Percentiles rank a stretch among this genome's conserved stretches.
Conservation (phyloP, 2,797 vertebrate species). For the Argentina silus region DNA sequence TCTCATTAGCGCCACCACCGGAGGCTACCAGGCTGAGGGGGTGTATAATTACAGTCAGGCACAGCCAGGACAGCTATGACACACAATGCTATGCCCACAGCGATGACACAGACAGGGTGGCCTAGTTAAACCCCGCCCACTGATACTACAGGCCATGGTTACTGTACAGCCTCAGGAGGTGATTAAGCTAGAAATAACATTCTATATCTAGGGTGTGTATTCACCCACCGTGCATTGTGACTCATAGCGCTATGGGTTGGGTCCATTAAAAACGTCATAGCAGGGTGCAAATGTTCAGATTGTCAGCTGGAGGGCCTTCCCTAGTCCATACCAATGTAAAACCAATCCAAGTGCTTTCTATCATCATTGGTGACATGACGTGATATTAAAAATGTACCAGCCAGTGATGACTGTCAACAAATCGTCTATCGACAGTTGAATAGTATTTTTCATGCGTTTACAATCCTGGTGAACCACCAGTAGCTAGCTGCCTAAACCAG, state of each 20-base stretch:
- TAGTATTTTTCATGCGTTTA: too few relatives aligned
- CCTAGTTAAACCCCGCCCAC: neutral
- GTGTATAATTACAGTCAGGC: constrained; percentile 33
- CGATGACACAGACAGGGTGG: neutral
- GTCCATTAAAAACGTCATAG: neutral
- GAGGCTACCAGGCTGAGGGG: constrained; percentile 7
- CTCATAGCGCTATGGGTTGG: neutral
- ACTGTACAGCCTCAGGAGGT: neutral
- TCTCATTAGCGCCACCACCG: constrained; percentile 22
- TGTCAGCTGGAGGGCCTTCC: too few relatives aligned
- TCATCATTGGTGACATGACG: too few relatives aligned
- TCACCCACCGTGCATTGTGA: neutral
- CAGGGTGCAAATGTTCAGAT: neutral
- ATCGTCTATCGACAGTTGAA: too few relatives aligned
- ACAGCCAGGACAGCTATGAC: constrained; percentile 17
- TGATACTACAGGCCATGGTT: neutral
- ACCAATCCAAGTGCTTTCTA: too few relatives aligned
- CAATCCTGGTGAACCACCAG: too few relatives aligned
- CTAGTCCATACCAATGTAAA: too few relatives aligned
- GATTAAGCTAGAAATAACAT: too few relatives aligned
- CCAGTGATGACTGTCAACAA: too few relatives aligned
- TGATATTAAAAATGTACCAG: too few relatives aligned
- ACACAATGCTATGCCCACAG: neutral
- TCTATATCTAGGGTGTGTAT: too few relatives aligned
- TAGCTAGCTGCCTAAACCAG: too few relatives aligned